These are phyloP conservation scores for Plectrocnemia conspersa DNA, from an alignment of 1,140 invertebrate genomes.

Conservation along the genomic window DNA sequence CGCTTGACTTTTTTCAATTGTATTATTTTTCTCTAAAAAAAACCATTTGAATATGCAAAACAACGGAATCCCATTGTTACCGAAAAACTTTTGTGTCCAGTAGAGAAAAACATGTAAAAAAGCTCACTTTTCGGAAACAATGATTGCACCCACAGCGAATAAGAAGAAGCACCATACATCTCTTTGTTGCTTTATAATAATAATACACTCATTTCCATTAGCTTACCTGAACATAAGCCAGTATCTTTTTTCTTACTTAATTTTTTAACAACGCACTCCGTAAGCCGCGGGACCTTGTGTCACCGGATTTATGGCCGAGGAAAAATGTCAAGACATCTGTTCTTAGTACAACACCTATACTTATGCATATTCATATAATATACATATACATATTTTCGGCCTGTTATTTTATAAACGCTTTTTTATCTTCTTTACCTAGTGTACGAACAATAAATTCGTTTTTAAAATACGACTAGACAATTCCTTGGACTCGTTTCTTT, in stretches of 20 bases:
- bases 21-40: too few relatives aligned
- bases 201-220: slow-evolving; percentile 35
- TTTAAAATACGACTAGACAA: slow-evolving; percentile 15
- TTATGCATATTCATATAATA: slow-evolving; percentile 5
- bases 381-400: neutral
- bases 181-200: slow-evolving; percentile 31
- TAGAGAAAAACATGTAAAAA: too few relatives aligned
- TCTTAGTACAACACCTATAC: slow-evolving; percentile 31
- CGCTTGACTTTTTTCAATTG: too few relatives aligned
- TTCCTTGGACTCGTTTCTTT: neutral
- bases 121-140: too few relatives aligned
- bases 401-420: slow-evolving; percentile 22
- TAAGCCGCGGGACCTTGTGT: slow-evolving; percentile 16
- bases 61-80: too few relatives aligned
- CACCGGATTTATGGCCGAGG: slow-evolving; percentile 27
- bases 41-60: too few relatives aligned
- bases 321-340: slow-evolving; percentile 35
- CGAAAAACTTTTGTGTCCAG: too few relatives aligned
- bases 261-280: slow-evolving; percentile 32
- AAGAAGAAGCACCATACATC: slow-evolving; percentile 7
- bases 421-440: slow-evolving; percentile 9
- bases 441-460: slow-evolving; percentile 9
- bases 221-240: slow-evolving; percentile 31
- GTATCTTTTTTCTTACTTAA: slow-evolving; percentile 29
- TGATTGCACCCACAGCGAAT: slow-evolving; percentile 3